Conservation (phyloP, 2,888 invertebrate genomes). For the Pammene aurita region DNA sequence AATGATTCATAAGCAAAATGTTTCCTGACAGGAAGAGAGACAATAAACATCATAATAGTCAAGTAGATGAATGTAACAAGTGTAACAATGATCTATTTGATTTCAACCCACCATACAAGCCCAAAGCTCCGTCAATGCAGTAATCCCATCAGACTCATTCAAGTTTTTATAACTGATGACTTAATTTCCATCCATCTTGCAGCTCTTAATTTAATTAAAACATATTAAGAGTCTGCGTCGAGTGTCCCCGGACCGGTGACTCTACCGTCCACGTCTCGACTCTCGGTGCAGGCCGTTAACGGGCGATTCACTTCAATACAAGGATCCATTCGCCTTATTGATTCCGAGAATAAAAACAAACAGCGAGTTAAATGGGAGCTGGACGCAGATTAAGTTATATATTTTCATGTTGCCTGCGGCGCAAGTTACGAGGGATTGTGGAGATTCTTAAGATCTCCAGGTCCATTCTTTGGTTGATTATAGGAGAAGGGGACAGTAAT, state of each 20-base stretch:
- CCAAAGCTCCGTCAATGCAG: neutral
- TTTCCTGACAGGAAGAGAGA: no score
- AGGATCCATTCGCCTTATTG: slow-evolving; percentile 42
- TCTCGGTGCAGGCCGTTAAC: slow-evolving; percentile 13
- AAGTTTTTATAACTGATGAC: neutral
- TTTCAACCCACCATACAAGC: no score
- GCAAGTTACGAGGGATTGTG: slow-evolving; percentile 39
- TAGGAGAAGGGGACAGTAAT: no score
- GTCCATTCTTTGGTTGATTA: no score
- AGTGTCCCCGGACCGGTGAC: neutral
- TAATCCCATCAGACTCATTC: neutral
- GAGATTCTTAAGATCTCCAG: no score
- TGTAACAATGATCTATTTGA: no score
- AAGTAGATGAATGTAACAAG: no score
- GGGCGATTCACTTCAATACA: slow-evolving; percentile 29
- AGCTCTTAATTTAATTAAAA: slow-evolving; percentile 21
- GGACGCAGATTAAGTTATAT: slow-evolving; percentile 65
- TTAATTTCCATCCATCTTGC: slow-evolving; percentile 10
- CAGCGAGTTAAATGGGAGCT: slow-evolving; percentile 62
- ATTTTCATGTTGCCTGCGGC: slow-evolving; percentile 48
- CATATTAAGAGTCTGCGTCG: slow-evolving; percentile 10
- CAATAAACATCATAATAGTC: no score
- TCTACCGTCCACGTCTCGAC: neutral
- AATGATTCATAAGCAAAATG: no score
- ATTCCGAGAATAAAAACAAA: slow-evolving; percentile 53